A percentile compares a stretch with the other conserved stretches of the same genome.
Conservation (phyloP, 1,140 invertebrate genomes). For the Scaptodrosophila lebanonensis region DNA sequence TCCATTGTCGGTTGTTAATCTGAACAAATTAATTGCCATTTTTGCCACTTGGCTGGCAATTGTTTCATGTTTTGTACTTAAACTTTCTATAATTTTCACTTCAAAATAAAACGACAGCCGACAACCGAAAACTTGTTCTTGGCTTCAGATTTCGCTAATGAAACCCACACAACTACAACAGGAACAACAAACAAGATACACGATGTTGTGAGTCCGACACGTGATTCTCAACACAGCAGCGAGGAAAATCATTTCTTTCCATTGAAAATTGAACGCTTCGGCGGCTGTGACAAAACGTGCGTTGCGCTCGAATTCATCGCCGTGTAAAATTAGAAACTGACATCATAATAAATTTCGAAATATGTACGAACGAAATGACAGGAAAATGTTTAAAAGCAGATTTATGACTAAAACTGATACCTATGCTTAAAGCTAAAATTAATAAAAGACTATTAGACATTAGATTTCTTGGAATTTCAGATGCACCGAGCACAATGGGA, state of each 20-base stretch:
- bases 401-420: constrained; percentile 28
- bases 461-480: constrained; percentile 11
- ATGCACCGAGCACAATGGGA: too few species aligned
- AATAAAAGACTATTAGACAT: constrained; percentile 23
- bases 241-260: constrained; percentile 20
- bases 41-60: constrained; percentile 40
- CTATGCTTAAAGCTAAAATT: not conserved
- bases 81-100: constrained; percentile 54
- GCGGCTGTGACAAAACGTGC: not conserved
- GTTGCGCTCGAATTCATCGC: constrained; percentile 1
- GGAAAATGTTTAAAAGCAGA: constrained; percentile 43
- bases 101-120: constrained; percentile 19
- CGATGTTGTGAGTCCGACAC: constrained; percentile 20
- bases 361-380: constrained; percentile 3
- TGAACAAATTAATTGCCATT: constrained; percentile 52
- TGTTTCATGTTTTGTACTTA: constrained; percentile 41
- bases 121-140: constrained; percentile 42
- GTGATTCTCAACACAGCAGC: constrained; percentile 28
- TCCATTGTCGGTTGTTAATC: constrained; percentile 34
- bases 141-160: constrained; percentile 40
- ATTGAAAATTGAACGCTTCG: not conserved
- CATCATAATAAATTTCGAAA: constrained; percentile 43
- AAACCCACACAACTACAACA: constrained; percentile 29
- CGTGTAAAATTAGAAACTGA: constrained; percentile 45
- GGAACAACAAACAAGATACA: not conserved